phyloP scores from a whole-genome alignment of 2,797 vertebrate genomes.

The Alfaro cultratus region DNA sequence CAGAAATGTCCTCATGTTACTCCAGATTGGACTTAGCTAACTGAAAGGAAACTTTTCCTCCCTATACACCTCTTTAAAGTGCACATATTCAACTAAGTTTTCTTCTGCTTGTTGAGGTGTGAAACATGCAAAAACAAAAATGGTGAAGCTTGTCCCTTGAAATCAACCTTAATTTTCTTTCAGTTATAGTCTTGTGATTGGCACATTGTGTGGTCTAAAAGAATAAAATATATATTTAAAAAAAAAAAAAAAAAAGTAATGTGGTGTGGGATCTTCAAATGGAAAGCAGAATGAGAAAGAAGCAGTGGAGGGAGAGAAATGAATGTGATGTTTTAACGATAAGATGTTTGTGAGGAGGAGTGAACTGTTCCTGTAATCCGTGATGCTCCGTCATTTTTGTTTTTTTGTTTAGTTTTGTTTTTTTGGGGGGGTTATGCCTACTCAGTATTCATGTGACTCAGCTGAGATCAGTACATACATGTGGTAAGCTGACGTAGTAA shows the following conservation, averaged over 20 bases:
- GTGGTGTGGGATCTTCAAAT: constrained; percentile 29
- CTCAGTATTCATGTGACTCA: constrained; percentile 74
- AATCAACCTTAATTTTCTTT: constrained; percentile 48
- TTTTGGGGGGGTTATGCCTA: constrained; percentile 54
- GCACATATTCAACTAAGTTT: constrained; percentile 25
- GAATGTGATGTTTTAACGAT: constrained; percentile 58
- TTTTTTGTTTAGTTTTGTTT: constrained; percentile 16
- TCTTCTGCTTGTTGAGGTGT: constrained; percentile 55
- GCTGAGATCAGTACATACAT: constrained; percentile 53
- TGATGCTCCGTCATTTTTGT: constrained; percentile 68
- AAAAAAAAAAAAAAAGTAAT: background rate
- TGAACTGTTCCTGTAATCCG: constrained; percentile 71
- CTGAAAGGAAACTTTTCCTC: constrained; percentile 67
- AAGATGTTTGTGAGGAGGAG: constrained; percentile 71
- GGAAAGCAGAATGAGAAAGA: constrained; percentile 38
- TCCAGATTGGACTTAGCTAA: constrained; percentile 66
- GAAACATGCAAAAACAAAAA: constrained; percentile 47
- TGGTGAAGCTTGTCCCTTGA: constrained; percentile 15
- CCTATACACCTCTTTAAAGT: constrained; percentile 25
- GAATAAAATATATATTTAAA: background rate
- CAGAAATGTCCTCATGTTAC: constrained; percentile 69
- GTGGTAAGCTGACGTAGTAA: constrained; percentile 51
- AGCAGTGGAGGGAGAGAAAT: constrained; percentile 50
- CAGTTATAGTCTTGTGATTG: constrained; percentile 23
- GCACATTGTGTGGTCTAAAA: constrained; percentile 26